Base-by-base conservation (phyloP, 2,797 vertebrate genomes). In the Chloroceryle inda region DNA sequence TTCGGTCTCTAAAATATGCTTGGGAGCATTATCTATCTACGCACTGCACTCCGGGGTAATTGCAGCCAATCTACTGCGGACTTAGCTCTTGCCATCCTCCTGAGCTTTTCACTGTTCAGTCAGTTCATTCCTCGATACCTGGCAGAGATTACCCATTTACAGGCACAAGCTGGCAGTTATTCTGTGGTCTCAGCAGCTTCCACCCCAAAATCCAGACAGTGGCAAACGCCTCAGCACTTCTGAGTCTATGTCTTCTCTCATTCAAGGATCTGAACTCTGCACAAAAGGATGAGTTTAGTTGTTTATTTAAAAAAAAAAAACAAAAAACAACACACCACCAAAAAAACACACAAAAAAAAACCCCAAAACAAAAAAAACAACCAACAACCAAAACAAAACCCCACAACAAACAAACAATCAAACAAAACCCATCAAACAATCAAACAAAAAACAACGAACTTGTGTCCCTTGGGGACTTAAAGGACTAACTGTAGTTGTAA, bases 11-110 rank as follows among this genome's bases (percentile, higher is more conserved):
- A 20, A 22, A 69, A 81, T 5, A 74, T 1, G 19, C 83, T 17
- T 61, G 59, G 37, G 73, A 94, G 38, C 58, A 22, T 35, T 4
- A 64, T 4, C 75, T 4, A 55, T 4, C 75, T 1, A 0, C 23
- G 53, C 73, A 1, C 42, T 33, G 11, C 31, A 44, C 2, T 5
- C 66, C 2, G 11, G 52, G 73, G 42, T 45, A 55, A 89, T 52
- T 29, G 5, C 17, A 17, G 45, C n/a, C 21, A 22, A 14, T 2
- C 5, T 3, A 17, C 52, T 9, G 47, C 21, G 2, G 10, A 0
- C n/a, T 40, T 9, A 21, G 33, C 44, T 80, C 62, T 10, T 4
- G 12, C 64, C 20, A 1, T 20, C n/a, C 61, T 82, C 45, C 77
- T 1, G 9, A 44, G 73, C 33, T 69, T 56, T 83, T 61, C 27